Percentiles rank a stretch among this genome's conserved stretches.
Evolutionary conservation across 1,140 invertebrate species (phyloP).

Genomic region (Bombus confusus): DNA sequence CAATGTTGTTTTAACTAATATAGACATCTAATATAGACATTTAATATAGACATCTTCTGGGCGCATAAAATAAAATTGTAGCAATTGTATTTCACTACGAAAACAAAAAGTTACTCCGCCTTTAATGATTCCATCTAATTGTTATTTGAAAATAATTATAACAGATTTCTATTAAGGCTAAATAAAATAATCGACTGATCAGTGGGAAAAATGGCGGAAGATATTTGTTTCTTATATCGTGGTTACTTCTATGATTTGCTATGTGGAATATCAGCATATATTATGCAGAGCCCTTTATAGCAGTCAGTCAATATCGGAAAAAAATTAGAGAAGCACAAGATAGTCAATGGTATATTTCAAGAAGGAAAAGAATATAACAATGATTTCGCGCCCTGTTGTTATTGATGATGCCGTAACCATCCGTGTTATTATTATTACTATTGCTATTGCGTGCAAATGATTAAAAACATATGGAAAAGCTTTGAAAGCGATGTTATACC

Average conservation of each 20-base stretch:
- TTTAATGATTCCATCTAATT: background rate
- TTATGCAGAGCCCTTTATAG: constrained; percentile 78
- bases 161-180: background rate
- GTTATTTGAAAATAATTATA: background rate
- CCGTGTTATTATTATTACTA: constrained; percentile 72
- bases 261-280: constrained; percentile 65
- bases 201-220: constrained; percentile 15
- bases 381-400: constrained; percentile 51
- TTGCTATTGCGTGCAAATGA: constrained; percentile 76
- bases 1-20: background rate
- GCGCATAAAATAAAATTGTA: background rate
- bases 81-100: background rate
- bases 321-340: constrained; percentile 53
- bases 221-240: background rate
- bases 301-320: constrained; percentile 77
- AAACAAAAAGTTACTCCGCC: background rate
- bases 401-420: constrained; percentile 62
- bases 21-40: background rate
- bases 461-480: constrained; percentile 72
- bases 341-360: background rate
- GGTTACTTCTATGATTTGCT: constrained; percentile 45
- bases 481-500: constrained; percentile 70
- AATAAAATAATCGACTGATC: constrained; percentile 4
- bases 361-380: background rate
- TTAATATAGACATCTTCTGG: background rate